phyloP scores from a whole-genome alignment of 1,140 invertebrate genomes.

The Polyergus mexicanus region DNA sequence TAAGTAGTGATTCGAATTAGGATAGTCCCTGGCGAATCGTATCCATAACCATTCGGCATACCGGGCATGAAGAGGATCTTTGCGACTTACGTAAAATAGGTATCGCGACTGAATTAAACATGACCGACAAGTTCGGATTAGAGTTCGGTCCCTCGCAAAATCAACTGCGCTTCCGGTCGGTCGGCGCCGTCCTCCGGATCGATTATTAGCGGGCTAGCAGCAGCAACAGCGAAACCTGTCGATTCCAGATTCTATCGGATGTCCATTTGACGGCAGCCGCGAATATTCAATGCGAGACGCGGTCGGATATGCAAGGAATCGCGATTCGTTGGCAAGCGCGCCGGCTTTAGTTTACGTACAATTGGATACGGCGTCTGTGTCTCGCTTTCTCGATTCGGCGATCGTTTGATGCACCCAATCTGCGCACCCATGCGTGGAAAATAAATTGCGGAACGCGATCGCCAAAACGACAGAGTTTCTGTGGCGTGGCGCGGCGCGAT shows the following conservation, averaged over 20 bases:
- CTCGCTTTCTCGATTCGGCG: constrained; percentile 30
- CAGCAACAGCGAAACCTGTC: constrained; percentile 61
- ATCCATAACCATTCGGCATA: constrained; percentile 56
- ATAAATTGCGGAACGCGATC: constrained; percentile 69
- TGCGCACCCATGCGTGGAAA: constrained; percentile 56
- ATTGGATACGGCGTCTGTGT: constrained; percentile 2
- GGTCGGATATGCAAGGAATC: constrained; percentile 64
- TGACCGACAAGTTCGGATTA: constrained; percentile 68
- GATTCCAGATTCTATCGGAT: constrained; percentile 66
- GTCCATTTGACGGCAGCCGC: constrained; percentile 67
- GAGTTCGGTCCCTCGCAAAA: constrained; percentile 46
- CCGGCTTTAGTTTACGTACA: constrained; percentile 35
- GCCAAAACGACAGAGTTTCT: constrained; percentile 52
- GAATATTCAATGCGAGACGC: constrained; percentile 66
- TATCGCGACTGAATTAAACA: constrained; percentile 71
- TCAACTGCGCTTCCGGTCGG: constrained; percentile 39
- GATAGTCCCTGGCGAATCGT: constrained; percentile 36
- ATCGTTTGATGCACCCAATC: constrained; percentile 59
- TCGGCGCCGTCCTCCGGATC: constrained; percentile 57
- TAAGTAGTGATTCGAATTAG: constrained; percentile 70
- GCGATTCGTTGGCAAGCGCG: constrained; percentile 36
- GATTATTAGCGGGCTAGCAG: constrained; percentile 62
- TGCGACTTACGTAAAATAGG: constrained; percentile 60
- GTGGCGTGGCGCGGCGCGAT: neutral
- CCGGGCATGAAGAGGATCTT: constrained; percentile 35